Base-by-base conservation (phyloP, 2,888 invertebrate genomes). In the Pseudanteris insignis region DNA sequence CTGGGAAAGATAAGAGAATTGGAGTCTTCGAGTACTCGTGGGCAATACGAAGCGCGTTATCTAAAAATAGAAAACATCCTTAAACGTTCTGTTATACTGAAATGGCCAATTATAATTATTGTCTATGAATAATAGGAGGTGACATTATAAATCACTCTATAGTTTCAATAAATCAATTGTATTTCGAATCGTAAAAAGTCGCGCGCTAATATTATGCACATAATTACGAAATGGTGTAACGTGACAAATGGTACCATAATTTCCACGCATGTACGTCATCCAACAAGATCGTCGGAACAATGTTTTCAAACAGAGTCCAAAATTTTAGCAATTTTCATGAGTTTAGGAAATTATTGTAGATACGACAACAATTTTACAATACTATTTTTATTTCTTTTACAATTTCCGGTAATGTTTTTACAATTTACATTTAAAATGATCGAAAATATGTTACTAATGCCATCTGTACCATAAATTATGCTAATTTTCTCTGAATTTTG, bases 101-200 rank as follows among this genome's bases (percentile, higher is more conserved):
- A 26, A 28, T 8, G 21, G n/a, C 15, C 21, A 40, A 40, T 55
- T 55, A 38, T 10, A 40, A 36, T 46, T 13, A 41, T 55, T 55
- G 47, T 55, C 55, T 47, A 14, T 9, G 14, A 34, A 40, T 8
- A 36, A 12, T 12, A 32, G 37, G 24, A 26, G 43, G 30, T 37
- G 37, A 41, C 57, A 57, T 43, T 43, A 47, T 43, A 57, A 36
- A 43, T 57, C 57, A 48, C 47, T 55, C 47, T 41, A 10, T 36
- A 36, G 34, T 47, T 47, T 41, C 12, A 37, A 57, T 57, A 43
- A 57, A 57, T 57, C 37, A 50, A 50, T 50, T 50, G 32, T 48
- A 8, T 32, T 37, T 37, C 14, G 9, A 2, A 6, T 10, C 13
- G 14, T 15, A 36, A 41, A 38, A 48, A 57, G 38, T 43, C 37